A percentile compares a stretch with the other conserved stretches of the same genome.
These are phyloP conservation scores for Leucophenga varia DNA, from an alignment of 1,140 invertebrate genomes.

Conservation along the genomic window DNA sequence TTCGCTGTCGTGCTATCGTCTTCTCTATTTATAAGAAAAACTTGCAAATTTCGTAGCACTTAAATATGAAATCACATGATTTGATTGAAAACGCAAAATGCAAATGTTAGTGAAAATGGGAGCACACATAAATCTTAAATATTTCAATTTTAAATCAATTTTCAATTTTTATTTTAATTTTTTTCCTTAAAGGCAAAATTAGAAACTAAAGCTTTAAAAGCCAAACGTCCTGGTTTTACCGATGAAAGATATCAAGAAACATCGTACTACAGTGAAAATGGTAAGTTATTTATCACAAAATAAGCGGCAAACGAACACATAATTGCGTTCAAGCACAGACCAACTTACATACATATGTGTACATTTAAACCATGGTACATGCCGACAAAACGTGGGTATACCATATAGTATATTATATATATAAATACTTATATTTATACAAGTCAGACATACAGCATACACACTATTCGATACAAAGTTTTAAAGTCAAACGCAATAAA, in stretches of 20 bases:
- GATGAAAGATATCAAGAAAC: conserved; percentile 93
- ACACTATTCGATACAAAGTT: too few relatives aligned
- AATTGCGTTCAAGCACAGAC: neutral
- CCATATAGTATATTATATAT: neutral
- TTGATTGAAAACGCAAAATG: too few relatives aligned
- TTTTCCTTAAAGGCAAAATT: conserved; percentile 82
- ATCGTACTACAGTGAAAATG: conserved; percentile 96
- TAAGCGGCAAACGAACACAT: neutral
- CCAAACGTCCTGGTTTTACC: conserved; percentile 87
- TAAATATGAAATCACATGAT: too few relatives aligned
- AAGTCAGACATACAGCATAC: neutral
- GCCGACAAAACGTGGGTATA: neutral
- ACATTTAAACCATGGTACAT: too few relatives aligned
- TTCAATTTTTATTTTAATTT: too few relatives aligned
- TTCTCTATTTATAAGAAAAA: too few relatives aligned
- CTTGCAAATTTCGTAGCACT: too few relatives aligned
- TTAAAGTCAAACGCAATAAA: too few relatives aligned
- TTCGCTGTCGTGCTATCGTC: too few relatives aligned
- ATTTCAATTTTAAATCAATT: neutral
- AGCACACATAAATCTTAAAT: neutral
- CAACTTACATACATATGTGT: neutral
- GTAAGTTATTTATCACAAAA: too few relatives aligned
- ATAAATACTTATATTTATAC: neutral
- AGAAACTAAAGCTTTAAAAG: conserved; percentile 90
- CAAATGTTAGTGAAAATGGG: too few relatives aligned